Evolutionary conservation across 2,797 vertebrate species (phyloP), one percentile per base, ranked within the genome.

Genomic region (Gymnothorax javanicus): DNA sequence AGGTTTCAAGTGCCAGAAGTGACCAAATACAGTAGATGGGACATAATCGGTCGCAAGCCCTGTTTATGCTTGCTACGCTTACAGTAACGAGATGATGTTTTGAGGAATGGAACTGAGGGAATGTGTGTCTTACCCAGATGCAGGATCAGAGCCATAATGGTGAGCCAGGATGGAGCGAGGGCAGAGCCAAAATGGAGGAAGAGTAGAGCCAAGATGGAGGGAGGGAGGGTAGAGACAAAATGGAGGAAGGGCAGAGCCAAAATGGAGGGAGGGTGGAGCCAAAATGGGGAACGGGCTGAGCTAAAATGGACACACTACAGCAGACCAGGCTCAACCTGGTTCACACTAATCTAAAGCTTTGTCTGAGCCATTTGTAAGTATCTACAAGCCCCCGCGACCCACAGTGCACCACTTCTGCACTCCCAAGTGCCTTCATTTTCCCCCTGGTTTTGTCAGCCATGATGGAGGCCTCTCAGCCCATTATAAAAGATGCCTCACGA

Each of bases 401-500:
- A 54, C 56, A 59, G 25, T 57, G 13, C 54, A 83, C 2, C 52
- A 57, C 4, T 4, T 12, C 13, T 27, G 33, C n/a, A 23, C 81
- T n/a, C 81, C 25, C 56, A 83, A 83, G 81, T 83, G 81, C 81
- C 81, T 57, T 82, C 77, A n/a, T 27, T 50, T 25, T 83, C 54
- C 56, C 33, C 6, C 12, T 27, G 11, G 9, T 59, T 4, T 27
- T 25, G n/a, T 59, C 4, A 25, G 20, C 56, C 15, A 25, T 25
- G 15, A 23, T 5, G 81, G 58, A 27, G 81, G 54, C 81, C 12
- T 27, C 54, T 54, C 7, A 54, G 50, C 75, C 52, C 54, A 57
- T 33, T 5, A 83, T 27, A 6, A 27, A 25, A 83, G 56, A 83
- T 59, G 23, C 81, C 5, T 83, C 59, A n/a, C 15, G 5, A 12